phyloP scores from a whole-genome alignment of 2,888 invertebrate species.

The Malachius bipustulatus region DNA sequence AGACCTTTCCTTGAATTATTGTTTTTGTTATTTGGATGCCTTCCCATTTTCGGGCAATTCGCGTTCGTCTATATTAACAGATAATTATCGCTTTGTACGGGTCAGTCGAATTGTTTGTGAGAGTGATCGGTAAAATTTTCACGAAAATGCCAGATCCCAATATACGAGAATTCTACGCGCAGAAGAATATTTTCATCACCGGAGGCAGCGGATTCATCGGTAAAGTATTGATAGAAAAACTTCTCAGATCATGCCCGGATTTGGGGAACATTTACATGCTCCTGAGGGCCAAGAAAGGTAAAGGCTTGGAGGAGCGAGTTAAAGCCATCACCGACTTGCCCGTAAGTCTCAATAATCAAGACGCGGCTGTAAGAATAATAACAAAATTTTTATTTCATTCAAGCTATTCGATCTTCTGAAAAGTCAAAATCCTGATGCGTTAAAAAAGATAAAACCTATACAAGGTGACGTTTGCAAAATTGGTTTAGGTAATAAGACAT shows the following conservation, averaged over 20 bases:
- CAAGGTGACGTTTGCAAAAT: constrained; percentile 47
- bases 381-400: constrained; percentile 16
- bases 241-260: constrained; percentile 46
- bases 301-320: constrained; percentile 47
- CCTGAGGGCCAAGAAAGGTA: constrained; percentile 59
- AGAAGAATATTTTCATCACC: constrained; percentile 25
- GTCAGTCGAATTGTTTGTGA: too few relatives aligned
- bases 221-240: constrained; percentile 28
- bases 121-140: too few relatives aligned
- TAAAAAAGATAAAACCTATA: constrained; percentile 53
- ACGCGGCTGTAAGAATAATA: too few relatives aligned
- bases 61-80: too few relatives aligned
- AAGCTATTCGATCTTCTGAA: constrained; percentile 52
- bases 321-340: constrained; percentile 42
- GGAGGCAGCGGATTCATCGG: constrained; percentile 30
- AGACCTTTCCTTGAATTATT: too few relatives aligned
- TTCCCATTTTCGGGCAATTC: too few relatives aligned
- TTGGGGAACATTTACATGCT: constrained; percentile 65
- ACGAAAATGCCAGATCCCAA: constrained; percentile 3
- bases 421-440: constrained; percentile 41
- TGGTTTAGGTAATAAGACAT: constrained; percentile 40
- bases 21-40: too few relatives aligned
- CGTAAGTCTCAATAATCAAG: too few relatives aligned
- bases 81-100: too few relatives aligned
- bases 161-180: constrained; percentile 24